phyloP scores from a whole-genome alignment of 2,888 invertebrate species.

The Criorhina ranunculi region DNA sequence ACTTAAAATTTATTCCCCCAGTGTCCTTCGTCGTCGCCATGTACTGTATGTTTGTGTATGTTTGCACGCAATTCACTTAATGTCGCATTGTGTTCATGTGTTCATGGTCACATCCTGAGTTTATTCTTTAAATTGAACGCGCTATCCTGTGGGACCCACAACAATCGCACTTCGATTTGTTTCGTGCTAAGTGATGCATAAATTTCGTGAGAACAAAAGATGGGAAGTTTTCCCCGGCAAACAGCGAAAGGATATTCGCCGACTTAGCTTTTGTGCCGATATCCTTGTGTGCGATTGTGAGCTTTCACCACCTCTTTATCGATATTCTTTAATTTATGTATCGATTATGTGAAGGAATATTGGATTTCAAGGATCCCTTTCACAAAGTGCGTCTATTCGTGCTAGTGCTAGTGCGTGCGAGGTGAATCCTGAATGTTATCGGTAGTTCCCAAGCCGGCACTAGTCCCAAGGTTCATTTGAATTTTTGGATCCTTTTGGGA shows the following conservation, averaged over 20 bases:
- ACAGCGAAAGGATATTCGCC: conserved; percentile 15
- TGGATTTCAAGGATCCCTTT: conserved; percentile 1
- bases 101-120: background rate
- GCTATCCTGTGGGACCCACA: conserved; percentile 18
- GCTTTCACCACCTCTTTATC: conserved; percentile 38
- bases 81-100: conserved; percentile 4
- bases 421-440: background rate
- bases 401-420: background rate
- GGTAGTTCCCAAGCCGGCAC: background rate
- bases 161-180: conserved; percentile 30
- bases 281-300: conserved; percentile 19
- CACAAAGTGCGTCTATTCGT: background rate
- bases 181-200: conserved; percentile 47
- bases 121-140: conserved; percentile 6
- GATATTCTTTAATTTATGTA: conserved; percentile 50
- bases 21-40: conserved; percentile 37
- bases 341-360: conserved; percentile 51
- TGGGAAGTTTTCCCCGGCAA: background rate
- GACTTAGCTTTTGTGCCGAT: background rate
- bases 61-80: conserved; percentile 34
- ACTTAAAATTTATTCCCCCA: conserved; percentile 35
- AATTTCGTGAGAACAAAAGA: conserved; percentile 20
- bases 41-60: background rate
- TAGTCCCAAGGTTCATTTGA: conserved; percentile 6
- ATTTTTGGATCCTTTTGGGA: background rate